A percentile compares a stretch with the other conserved stretches of the same genome.
These are phyloP conservation scores for Nannospalax galili DNA, from an alignment of 2,113 vertebrate species.

Conservation along the genomic window DNA sequence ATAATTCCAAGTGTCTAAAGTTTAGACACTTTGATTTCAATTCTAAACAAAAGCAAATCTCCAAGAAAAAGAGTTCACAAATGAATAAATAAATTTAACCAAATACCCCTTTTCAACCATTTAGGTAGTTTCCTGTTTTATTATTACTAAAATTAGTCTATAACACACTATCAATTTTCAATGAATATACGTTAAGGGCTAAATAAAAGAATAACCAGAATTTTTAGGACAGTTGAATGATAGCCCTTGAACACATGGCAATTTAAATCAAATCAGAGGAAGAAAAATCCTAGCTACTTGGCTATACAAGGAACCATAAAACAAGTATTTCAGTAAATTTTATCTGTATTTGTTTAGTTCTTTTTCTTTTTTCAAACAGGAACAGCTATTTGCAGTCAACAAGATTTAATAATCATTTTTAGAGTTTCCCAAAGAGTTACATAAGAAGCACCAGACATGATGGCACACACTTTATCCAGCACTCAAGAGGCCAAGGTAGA, in stretches of 20 bases:
- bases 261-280: conserved; percentile 9
- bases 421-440: not conserved
- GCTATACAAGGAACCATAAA: not conserved
- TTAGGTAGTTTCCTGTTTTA: conserved; percentile 36
- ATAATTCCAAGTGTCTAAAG: not conserved
- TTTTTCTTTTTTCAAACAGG: conserved; percentile 40
- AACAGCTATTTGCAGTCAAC: not conserved
- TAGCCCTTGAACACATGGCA: not conserved
- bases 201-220: conserved; percentile 28
- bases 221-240: not conserved
- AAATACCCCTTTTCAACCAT: not conserved
- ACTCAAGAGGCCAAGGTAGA: not conserved
- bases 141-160: not conserved
- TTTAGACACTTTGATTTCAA: not conserved
- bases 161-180: not conserved
- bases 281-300: not conserved
- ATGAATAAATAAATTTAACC: not conserved
- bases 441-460: not conserved
- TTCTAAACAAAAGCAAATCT: not conserved
- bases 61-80: not conserved
- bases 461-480: not conserved
- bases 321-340: not conserved
- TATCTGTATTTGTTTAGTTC: not conserved
- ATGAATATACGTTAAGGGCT: not conserved
- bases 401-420: not conserved